Percentiles rank a stretch among this genome's conserved stretches.
Conservation (phyloP, 1,140 invertebrate species). For the Diprion similis region DNA sequence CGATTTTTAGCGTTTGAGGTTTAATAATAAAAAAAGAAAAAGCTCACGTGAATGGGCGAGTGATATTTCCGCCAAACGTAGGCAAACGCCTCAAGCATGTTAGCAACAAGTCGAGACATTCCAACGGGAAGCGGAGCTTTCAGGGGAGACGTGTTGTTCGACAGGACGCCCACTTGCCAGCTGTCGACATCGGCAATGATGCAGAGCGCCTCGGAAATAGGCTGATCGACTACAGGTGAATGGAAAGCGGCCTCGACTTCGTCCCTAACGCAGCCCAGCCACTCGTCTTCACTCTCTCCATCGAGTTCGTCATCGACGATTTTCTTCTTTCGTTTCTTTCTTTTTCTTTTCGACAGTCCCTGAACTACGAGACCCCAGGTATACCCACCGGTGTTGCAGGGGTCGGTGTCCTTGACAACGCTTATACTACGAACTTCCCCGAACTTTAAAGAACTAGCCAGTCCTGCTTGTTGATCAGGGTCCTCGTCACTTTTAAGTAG, state of each 20-base stretch:
- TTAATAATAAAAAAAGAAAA: slow-evolving; percentile 8
- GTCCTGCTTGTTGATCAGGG: slow-evolving; percentile 39
- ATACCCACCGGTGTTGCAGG: slow-evolving; percentile 36
- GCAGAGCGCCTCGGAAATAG: slow-evolving; percentile 79
- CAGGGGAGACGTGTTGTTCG: slow-evolving; percentile 43
- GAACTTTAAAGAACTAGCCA: slow-evolving; percentile 47
- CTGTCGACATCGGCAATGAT: slow-evolving; percentile 84
- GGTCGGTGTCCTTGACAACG: slow-evolving; percentile 18
- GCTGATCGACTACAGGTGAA: slow-evolving; percentile 68
- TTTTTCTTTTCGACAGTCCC: slow-evolving; percentile 49
- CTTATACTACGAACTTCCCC: slow-evolving; percentile 30
- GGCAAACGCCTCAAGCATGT: slow-evolving; percentile 83
- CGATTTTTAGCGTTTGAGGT: too few species aligned
- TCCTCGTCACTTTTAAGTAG: slow-evolving; percentile 22
- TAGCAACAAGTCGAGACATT: slow-evolving; percentile 83
- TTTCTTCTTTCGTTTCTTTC: slow-evolving; percentile 31
- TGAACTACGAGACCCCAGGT: slow-evolving; percentile 56
- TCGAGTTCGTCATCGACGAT: slow-evolving; percentile 19
- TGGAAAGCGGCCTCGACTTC: slow-evolving; percentile 45
- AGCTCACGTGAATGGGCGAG: slow-evolving; percentile 72
- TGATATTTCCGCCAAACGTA: slow-evolving; percentile 75
- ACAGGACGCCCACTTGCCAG: slow-evolving; percentile 71
- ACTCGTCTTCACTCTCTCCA: slow-evolving; percentile 41
- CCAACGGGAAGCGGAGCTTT: slow-evolving; percentile 63
- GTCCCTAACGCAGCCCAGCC: slow-evolving; percentile 47